Evolutionary conservation across 2,888 invertebrate genomes (phyloP).

Genomic region (Drosophila affinis): DNA sequence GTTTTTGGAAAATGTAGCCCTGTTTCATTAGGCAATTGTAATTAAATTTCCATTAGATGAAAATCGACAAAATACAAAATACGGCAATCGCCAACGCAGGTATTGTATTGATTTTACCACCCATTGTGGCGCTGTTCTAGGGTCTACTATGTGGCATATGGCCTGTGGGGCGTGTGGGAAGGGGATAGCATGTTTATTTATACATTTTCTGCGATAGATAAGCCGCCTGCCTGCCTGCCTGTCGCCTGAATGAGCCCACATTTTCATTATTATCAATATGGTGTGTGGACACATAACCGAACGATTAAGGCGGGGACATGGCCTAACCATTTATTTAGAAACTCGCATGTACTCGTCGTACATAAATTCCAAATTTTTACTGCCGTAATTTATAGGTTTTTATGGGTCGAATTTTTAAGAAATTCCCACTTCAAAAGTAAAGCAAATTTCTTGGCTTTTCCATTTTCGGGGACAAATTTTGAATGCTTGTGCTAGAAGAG

Average conservation of each 20-base stretch:
- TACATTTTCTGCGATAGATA: slow-evolving; percentile 37
- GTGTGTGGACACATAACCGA: background rate
- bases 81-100: slow-evolving; percentile 19
- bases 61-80: slow-evolving; percentile 17
- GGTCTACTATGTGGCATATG: background rate
- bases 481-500: background rate
- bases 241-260: slow-evolving; percentile 17
- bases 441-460: no score
- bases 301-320: background rate
- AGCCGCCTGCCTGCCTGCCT: slow-evolving; percentile 13
- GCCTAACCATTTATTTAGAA: background rate
- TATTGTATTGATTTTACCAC: slow-evolving; percentile 26
- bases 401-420: no score
- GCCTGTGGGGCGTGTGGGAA: background rate
- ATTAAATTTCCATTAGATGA: slow-evolving; percentile 35
- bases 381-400: background rate
- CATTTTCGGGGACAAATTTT: background rate
- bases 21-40: background rate
- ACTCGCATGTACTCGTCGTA: background rate
- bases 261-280: slow-evolving; percentile 31
- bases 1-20: background rate
- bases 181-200: slow-evolving; percentile 20
- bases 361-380: background rate
- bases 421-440: no score
- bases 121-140: background rate